Base-by-base conservation (phyloP, 2,113 vertebrate genomes). In the Chionis minor region DNA sequence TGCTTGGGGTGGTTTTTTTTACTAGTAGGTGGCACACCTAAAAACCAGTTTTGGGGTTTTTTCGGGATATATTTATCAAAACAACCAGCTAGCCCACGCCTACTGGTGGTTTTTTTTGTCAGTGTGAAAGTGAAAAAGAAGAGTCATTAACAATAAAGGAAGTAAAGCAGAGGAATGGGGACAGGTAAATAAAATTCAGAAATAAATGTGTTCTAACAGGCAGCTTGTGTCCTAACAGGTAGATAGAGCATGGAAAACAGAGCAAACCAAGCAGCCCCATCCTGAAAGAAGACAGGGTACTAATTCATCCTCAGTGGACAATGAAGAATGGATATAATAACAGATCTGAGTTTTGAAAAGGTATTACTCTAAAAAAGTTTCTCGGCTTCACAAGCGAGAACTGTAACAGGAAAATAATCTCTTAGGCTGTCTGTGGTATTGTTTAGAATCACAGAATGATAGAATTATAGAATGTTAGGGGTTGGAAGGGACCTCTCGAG, bases 21-120 rank as follows among this genome's bases (percentile, higher is more conserved):
- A 12, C 8, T 45, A 22, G 7, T 19, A 75, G 9, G 8, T 55
- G 12, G 44, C 8, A 8, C 4, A 63, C 12, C 18, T 91, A 19
- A 72, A 70, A 63, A 20, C 0, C 21, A 83, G 4, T 38, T 38
- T 1, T 2, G 6, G 9, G 4, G 2, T 33, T 54, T 51, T 82
- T 58, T 42, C n/a, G 69, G 14, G 9, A 20, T 58, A 20, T n/a
- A 45, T 40, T 62, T 56, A 24, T 55, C 24, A 42, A 83, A 86
- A 72, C 3, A 66, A 61, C 2, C 9, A 47, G 4, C 27, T 75
- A 54, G 19, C 10, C 15, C 0, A 0, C 6, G 14, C 3, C 26
- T 47, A 22, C 6, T 28, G 10, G 0, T 69, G 13, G 38, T 38
- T 3, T 62, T 55, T 86, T 84, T 49, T 45, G 10, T 28, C 23